phyloP scores from a whole-genome alignment of 2,888 invertebrate species.

The Plagodis pulveraria region DNA sequence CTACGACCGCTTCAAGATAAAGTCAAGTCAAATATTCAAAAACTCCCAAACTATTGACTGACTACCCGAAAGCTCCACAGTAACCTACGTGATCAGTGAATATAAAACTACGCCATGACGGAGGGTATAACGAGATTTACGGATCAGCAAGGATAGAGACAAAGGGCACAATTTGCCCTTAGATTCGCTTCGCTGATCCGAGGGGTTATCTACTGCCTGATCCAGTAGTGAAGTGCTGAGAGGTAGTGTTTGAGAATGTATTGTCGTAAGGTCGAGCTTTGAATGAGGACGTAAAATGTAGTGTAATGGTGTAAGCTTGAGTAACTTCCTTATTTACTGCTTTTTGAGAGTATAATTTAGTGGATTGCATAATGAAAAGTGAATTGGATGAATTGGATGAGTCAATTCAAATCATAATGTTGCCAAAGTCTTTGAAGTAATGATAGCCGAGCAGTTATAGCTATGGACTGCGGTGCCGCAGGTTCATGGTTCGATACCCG shows the following conservation, averaged over 20 bases:
- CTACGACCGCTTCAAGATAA: no score
- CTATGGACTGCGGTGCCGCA: no score
- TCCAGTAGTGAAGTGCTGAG: constrained; percentile 45
- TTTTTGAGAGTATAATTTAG: no score
- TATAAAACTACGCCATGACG: constrained; percentile 58
- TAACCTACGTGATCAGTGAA: constrained; percentile 45
- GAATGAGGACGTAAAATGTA: constrained; percentile 15
- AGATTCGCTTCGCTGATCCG: constrained; percentile 67
- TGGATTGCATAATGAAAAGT: no score
- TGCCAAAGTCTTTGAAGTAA: no score
- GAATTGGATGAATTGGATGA: no score
- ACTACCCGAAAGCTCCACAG: constrained; percentile 8
- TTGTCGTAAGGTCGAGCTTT: constrained; percentile 7
- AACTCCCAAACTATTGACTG: constrained; percentile 11
- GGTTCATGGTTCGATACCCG: no score
- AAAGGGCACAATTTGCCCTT: constrained; percentile 66
- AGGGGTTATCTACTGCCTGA: constrained; percentile 41
- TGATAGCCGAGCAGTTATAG: no score
- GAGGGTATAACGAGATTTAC: constrained; percentile 63
- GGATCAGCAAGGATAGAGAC: constrained; percentile 60
- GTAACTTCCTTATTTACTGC: no score
- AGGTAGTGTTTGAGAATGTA: constrained; percentile 11
- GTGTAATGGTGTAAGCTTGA: constrained; percentile 5
- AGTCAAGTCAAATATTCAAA: background rate
- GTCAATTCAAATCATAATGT: no score